Base-by-base conservation (phyloP, 2,888 invertebrate genomes). In the Napeogenes inachia region DNA sequence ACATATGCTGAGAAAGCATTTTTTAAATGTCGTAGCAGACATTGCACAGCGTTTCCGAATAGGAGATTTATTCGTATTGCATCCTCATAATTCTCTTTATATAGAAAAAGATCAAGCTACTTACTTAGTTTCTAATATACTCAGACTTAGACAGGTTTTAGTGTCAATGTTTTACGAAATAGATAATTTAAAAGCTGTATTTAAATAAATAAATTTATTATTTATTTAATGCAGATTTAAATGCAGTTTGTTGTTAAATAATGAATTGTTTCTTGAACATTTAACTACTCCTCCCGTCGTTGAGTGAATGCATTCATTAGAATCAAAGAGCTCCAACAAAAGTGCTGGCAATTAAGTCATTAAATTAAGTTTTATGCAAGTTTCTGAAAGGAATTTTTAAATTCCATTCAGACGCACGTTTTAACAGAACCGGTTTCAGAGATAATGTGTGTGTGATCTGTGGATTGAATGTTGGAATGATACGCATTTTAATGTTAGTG, bases 361-460 rank as follows among this genome's bases (percentile, higher is more conserved):
- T 50, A 30, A 30, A 50, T 50, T 50, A 50, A 21, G 30, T 50
- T 50, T 21, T 50, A 50, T 50, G 50, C 50, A 50, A 50, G 30
- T 50, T 30, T 50, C 50, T 57, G 61, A 64, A 64, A 46, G 57
- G 59, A 32, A 55, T 57, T 57, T 62, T 64, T 57, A 60, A 55
- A 64, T 59, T 57, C 57, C 59, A 54, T 62, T 62, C 50, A 64
- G 33, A 55, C 54, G 35, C 30, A 50, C 50, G n/a, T 30, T 30
- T 10, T 30, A 30, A 30, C 30, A 50, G 30, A 50, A 4, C 30
- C 0, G 30, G 6, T 30, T 50, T 50, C 30, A 6, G 50, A 50
- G 50, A 50, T 30, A 30, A 50, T 42, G 42, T 42, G 8, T 42
- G 21, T 21, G 21, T 21, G 21, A 21, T 21, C 21, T 21, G 21